Base-by-base conservation (phyloP, 2,797 vertebrate species). In the Hypotaenidia okinawae region DNA sequence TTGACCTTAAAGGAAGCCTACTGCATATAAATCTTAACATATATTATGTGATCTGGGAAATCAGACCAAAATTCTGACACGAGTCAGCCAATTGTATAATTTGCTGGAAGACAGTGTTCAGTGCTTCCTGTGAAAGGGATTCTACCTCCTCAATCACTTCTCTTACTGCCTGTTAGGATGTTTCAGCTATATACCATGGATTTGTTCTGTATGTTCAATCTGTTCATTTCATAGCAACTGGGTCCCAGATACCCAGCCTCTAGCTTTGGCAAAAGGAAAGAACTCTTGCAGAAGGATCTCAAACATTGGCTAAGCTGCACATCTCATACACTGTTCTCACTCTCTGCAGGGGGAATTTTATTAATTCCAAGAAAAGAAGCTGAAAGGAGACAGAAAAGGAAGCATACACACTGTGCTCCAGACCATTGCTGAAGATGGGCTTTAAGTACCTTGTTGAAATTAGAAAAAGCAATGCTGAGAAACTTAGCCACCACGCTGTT, bases 161-260 rank as follows among this genome's bases (percentile, higher is more conserved):
- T 63, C 4, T n/a, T 63, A 22, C 23, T 16, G 45, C 0, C 0
- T 67, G 17, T 45, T 23, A 25, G 4, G 64, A 62, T 51, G 19
- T 27, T 85, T 67, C 22, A 86, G 7, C 10, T 70, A 23, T 8
- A 5, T 67, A 51, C 13, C 7, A 30, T 43, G 11, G 22, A 16
- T 75, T 61, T 45, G 12, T 49, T 69, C 41, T 54, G 5, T 35
- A 6, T 21, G 9, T 81, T 72, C 27, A 68, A 33, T 8, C 5
- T 55, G 7, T 28, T 76, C 33, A 12, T 81, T 64, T 74, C 4
- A 7, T 28, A 84, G 51, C 14, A 78, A 17, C 2, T 41, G 25
- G 8, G 37, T 54, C 13, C 11, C 21, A 69, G 10, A 37, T 19
- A 66, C 22, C 5, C 11, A 51, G 14, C 6, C 9, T 57, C 67